Conservation (phyloP, 2,797 vertebrate genomes). For the Peromyscus melanophrys region DNA sequence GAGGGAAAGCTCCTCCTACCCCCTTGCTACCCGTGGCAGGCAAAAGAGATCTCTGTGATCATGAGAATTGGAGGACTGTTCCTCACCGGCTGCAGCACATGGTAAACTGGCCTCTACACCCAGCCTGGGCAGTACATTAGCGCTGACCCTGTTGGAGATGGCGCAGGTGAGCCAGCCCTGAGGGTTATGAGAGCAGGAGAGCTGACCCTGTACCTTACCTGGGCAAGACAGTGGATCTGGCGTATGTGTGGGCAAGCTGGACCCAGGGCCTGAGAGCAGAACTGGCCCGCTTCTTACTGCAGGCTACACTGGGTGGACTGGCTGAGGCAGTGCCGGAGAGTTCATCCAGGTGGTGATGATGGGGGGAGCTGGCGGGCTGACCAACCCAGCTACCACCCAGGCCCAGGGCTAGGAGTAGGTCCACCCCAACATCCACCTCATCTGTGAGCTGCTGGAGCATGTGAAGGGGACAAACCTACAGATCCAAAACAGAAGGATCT, state of each 20-base stretch:
- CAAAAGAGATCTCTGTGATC: background rate
- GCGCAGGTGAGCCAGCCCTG: background rate
- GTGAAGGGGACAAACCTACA: background rate
- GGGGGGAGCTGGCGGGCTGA: background rate
- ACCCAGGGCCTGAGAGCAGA: background rate
- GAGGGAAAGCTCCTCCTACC: background rate
- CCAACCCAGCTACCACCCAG: background rate
- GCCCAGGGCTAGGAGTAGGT: background rate
- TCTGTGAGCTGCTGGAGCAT: background rate
- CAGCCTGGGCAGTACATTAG: background rate
- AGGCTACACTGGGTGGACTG: background rate
- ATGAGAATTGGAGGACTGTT: background rate
- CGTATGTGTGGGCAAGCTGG: background rate
- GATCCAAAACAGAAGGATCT: background rate
- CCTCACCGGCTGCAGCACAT: background rate
- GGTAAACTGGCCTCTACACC: background rate
- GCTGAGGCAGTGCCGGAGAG: background rate
- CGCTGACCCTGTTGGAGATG: background rate
- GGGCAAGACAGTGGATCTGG: background rate
- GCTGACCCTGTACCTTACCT: background rate
- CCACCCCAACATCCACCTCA: background rate
- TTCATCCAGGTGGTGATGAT: background rate
- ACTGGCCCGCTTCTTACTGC: background rate
- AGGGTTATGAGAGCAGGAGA: no score
- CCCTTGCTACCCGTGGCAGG: background rate